Percentiles rank a stretch among this genome's conserved stretches.
phyloP scores from a whole-genome alignment of 2,113 vertebrate species.

The Centropristis striata region DNA sequence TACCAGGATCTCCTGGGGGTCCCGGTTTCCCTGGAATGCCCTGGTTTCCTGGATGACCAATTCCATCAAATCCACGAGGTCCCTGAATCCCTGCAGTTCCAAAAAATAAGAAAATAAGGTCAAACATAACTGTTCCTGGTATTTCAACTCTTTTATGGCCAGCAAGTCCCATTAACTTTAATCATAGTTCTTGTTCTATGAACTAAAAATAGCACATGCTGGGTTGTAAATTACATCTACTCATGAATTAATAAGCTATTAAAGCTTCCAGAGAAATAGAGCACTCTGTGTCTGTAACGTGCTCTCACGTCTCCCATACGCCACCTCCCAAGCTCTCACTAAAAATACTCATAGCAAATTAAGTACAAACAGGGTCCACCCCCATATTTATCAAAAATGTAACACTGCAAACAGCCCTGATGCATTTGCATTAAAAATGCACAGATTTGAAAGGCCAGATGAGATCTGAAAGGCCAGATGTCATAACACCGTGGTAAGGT shows the following conservation, averaged over 20 bases:
- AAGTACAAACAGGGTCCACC: not conserved
- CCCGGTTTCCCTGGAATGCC: constrained; percentile 85
- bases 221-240: constrained; percentile 13
- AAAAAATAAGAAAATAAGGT: not conserved
- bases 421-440: constrained; percentile 21
- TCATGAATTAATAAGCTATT: constrained; percentile 1
- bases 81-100: constrained; percentile 80
- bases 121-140: not conserved
- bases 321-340: constrained; percentile 1
- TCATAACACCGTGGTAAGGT: not conserved
- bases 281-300: constrained; percentile 1
- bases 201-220: constrained; percentile 6
- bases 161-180: not conserved
- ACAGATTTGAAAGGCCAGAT: constrained; percentile 16
- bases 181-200: not conserved
- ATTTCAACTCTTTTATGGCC: constrained; percentile 1
- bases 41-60: constrained; percentile 80
- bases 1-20: constrained; percentile 79
- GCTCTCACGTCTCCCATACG: not conserved
- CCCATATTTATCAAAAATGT: constrained; percentile 24
- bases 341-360: not conserved
- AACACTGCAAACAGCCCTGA: constrained; percentile 15
- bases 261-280: not conserved
- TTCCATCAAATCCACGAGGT: constrained; percentile 82
- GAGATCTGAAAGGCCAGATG: constrained; percentile 16